Base-by-base conservation (phyloP, 1,140 invertebrate genomes). In the Hylaeus anthracinus region DNA sequence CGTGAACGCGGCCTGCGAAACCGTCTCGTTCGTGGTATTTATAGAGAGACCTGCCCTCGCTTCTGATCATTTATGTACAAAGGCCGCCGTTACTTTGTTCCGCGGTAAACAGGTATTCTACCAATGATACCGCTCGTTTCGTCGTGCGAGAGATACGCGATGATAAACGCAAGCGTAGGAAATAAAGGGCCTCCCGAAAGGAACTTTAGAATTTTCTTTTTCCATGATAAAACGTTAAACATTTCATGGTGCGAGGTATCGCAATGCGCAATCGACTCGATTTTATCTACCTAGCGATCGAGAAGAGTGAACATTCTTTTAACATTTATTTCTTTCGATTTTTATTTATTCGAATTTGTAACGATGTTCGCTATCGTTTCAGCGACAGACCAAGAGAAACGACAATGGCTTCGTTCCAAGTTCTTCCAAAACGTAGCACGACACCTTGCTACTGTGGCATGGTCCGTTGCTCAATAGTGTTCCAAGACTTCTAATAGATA, bases 401-500 rank as follows among this genome's bases (percentile, higher is more conserved):
- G 75, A 72, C 0, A 48, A 56, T 88, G 86, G 86, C 86, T 65
- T 10, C 10, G 80, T 70, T 86, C 87, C 87, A 86, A 88, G 77
- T 67, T 76, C 45, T 41, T 80, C 58, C 61, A 69, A 79, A 83
- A 82, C 69, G 39, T 45, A 43, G 64, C 73, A 60, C 71, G 61
- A 79, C 78, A 79, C 77, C 66, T 78, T 39, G 64, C 72, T 39
- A 72, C 48, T 39, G 39, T 39, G 60, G 56, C 65, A 45, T 73
- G 51, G 15, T 58, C 39, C 53, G 81, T 87, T 88, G 84, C 84
- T 72, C 81, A 88, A 88, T 51, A 63, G 60, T 39, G 51, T 78
- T 26, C 78, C 64, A 51, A 78, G 71, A 83, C 80, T 80, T 84
- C 80, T 87, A 84, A 88, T 86, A 86, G 84, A 79, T 88, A 88